phyloP scores from a whole-genome alignment of 2,888 invertebrate genomes.

The Drosophila macrothrix region DNA sequence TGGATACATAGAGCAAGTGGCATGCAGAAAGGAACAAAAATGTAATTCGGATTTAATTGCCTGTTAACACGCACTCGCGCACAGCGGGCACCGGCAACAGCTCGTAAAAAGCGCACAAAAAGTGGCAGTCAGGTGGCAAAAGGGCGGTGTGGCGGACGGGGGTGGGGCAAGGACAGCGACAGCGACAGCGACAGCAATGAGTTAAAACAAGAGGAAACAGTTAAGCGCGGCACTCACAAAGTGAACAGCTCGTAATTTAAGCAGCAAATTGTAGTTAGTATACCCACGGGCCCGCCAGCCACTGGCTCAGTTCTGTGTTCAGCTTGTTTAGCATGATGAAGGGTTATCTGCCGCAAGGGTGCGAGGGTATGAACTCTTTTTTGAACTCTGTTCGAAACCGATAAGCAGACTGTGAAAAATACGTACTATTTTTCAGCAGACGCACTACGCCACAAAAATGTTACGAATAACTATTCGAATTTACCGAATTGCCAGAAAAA shows the following conservation, averaged over 20 bases:
- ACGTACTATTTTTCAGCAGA: constrained; percentile 22
- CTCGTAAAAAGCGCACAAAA: constrained; percentile 70
- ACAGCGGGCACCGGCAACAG: constrained; percentile 72
- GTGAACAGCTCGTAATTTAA: constrained; percentile 79
- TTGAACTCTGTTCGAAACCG: constrained; percentile 20
- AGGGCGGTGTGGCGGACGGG: constrained; percentile 5
- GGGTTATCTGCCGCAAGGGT: constrained; percentile 22
- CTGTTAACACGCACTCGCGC: constrained; percentile 82
- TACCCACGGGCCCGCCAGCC: constrained; percentile 27
- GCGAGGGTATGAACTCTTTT: constrained; percentile 34
- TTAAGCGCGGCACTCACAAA: constrained; percentile 72
- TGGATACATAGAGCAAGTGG: constrained; percentile 47
- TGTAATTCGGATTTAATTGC: constrained; percentile 82
- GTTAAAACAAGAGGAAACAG: constrained; percentile 67
- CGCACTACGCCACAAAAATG: constrained; percentile 20
- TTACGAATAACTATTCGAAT: constrained; percentile 57
- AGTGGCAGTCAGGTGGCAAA: constrained; percentile 38
- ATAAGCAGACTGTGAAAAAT: constrained; percentile 32
- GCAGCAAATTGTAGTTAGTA: constrained; percentile 55
- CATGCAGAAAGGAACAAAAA: constrained; percentile 71
- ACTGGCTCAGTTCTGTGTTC: constrained; percentile 20
- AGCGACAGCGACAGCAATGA: constrained; percentile 51
- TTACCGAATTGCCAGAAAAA: constrained; percentile 22
- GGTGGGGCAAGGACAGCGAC: constrained; percentile 19
- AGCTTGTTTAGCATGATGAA: constrained; percentile 32